A percentile compares a stretch with the other conserved stretches of the same genome.
Evolutionary conservation across 2,888 invertebrate genomes (phyloP).

Genomic region (Onthophagus sagittarius): DNA sequence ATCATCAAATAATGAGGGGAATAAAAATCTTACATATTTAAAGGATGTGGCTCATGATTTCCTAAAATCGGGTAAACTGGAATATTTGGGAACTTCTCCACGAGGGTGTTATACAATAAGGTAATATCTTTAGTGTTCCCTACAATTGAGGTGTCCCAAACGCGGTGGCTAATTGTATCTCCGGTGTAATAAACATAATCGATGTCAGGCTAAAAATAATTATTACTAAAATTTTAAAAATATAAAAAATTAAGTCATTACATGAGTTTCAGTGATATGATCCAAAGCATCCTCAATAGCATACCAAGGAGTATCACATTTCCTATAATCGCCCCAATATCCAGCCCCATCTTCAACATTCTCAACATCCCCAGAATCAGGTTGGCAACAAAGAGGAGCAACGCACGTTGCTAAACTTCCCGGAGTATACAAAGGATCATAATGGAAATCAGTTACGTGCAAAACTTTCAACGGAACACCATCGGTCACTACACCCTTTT

Average conservation of each 20-base stretch:
- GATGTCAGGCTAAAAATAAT: conserved; percentile 22
- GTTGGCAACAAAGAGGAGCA: conserved; percentile 72
- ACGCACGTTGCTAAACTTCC: conserved; percentile 64
- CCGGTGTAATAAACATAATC: conserved; percentile 78
- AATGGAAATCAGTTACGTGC: conserved; percentile 73
- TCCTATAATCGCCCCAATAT: conserved; percentile 73
- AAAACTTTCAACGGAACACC: conserved; percentile 46
- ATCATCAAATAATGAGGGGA: no score
- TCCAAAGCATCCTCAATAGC: conserved; percentile 57
- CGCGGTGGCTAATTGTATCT: conserved; percentile 78
- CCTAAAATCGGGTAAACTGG: conserved; percentile 61
- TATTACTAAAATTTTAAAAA: background rate
- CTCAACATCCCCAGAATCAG: conserved; percentile 46
- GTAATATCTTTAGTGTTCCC: conserved; percentile 58
- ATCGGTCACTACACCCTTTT: conserved; percentile 16
- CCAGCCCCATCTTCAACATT: conserved; percentile 54
- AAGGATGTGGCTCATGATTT: conserved; percentile 69
- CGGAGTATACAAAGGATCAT: conserved; percentile 66
- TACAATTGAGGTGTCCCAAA: conserved; percentile 75
- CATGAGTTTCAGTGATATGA: conserved; percentile 20
- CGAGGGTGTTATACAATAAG: conserved; percentile 49
- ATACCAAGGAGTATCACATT: conserved; percentile 71
- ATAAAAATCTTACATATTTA: conserved; percentile 54
- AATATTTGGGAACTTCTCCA: conserved; percentile 49
- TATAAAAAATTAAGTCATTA: conserved; percentile 14